Evolutionary conservation across 2,113 vertebrate genomes (phyloP), one percentile per base, ranked within the genome.

Genomic region (Ceuthmochares aereus): DNA sequence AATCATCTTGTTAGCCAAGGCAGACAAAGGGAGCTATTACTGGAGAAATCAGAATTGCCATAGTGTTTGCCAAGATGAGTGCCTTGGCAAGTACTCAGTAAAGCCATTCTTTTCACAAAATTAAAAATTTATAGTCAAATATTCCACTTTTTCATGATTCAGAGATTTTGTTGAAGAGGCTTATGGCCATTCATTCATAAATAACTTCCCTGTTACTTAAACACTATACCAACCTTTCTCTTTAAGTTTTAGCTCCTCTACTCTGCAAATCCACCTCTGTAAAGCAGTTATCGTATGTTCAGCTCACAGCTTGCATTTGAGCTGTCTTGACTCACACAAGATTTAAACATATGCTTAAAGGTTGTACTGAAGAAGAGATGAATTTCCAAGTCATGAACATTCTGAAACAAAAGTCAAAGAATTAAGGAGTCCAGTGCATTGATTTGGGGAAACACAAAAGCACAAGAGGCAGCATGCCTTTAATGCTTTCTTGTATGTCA

Each of bases 191-290:
- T 66, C 62, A 20, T 32, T 60, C 43, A 49, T 49, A 49, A 49
- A 21, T 67, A 92, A 84, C 58, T 93, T 87, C 85, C 42, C 45
- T 52, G 79, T 93, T 83, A 90, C 82, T 82, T 72, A 82, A 90
- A 85, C 62, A 85, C 54, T 79, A 79, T 70, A 87, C 66, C 78
- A 96, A 82, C 70, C 58, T 66, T 91, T 54, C 80, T 77, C 80
- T 73, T 73, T 32, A 83, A 89, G 79, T 60, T 93, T 82, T 63
- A 93, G 58, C 49, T 95, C 62, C 74, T 87, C 79, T 82, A 43
- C 40, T 89, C 85, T 32, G 12, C 70, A 87, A 90, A 60, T 82
- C 87, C 85, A 95, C 74, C 79, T 91, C 89, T 89, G 81, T 91
- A 81, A 89, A 87, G 73, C 42, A 93, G 55, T 42, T 47, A 82